Evolutionary conservation across 2,113 vertebrate species (phyloP).

Genomic region (Brachionichthys hirsutus): DNA sequence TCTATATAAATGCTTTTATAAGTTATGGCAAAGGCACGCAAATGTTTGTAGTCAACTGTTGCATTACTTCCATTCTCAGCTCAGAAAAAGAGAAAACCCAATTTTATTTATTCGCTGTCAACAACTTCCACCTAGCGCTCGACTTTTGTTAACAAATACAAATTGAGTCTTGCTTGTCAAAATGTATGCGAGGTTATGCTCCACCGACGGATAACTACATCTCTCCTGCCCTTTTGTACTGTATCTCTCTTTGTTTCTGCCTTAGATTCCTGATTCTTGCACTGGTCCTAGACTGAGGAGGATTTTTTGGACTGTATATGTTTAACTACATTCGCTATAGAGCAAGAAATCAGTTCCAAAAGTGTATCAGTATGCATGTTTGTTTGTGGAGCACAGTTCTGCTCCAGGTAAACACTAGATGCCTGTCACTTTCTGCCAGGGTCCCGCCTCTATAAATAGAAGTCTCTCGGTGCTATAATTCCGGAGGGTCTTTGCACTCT

Average conservation of each 20-base stretch:
- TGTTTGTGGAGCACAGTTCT: slow-evolving; percentile 41
- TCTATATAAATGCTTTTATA: slow-evolving; percentile 35
- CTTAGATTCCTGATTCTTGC: not conserved
- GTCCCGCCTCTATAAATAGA: slow-evolving; percentile 74
- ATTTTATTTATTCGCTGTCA: slow-evolving; percentile 51
- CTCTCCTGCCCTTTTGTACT: not conserved
- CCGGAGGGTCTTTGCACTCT: slow-evolving; percentile 56
- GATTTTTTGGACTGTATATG: no score
- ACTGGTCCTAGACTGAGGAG: not conserved
- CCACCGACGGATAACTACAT: slow-evolving; percentile 2
- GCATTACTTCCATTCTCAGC: slow-evolving; percentile 16
- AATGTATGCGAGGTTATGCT: slow-evolving; percentile 11
- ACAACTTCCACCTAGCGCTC: slow-evolving; percentile 17
- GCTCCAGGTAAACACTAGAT: slow-evolving; percentile 55
- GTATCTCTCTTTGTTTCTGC: not conserved
- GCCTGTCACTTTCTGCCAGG: slow-evolving; percentile 63
- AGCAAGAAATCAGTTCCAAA: slow-evolving; percentile 23
- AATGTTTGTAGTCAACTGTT: slow-evolving; percentile 37
- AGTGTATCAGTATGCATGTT: slow-evolving; percentile 42
- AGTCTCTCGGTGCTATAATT: slow-evolving; percentile 49
- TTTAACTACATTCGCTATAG: not conserved
- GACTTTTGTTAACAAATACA: slow-evolving; percentile 43
- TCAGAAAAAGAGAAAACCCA: slow-evolving; percentile 6
- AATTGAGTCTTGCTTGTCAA: slow-evolving; percentile 46
- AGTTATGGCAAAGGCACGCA: slow-evolving; percentile 21